phyloP scores from a whole-genome alignment of 2,797 vertebrate species.

The Leuciscus waleckii region DNA sequence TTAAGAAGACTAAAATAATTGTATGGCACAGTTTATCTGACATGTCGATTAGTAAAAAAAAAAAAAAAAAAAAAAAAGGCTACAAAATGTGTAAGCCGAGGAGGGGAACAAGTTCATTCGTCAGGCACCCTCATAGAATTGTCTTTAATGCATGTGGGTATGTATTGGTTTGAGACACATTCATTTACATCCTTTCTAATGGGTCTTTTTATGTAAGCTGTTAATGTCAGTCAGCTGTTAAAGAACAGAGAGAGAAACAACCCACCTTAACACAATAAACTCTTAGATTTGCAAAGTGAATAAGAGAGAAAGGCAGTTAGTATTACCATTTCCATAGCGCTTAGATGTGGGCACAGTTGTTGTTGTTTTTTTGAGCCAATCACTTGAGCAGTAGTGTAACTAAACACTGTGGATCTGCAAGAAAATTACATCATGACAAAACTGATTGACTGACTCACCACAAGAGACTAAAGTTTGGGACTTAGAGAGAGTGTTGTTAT shows the following conservation, averaged over 20 bases:
- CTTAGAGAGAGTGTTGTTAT: background rate
- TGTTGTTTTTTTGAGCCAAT: background rate
- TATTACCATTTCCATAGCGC: background rate
- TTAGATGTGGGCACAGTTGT: background rate
- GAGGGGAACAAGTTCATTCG: slow-evolving; percentile 47
- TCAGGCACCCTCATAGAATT: slow-evolving; percentile 27
- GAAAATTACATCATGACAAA: background rate
- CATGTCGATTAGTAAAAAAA: too few species aligned
- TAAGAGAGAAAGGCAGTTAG: background rate
- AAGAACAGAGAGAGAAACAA: background rate
- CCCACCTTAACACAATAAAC: background rate
- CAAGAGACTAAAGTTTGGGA: background rate
- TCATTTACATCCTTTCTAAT: slow-evolving; percentile 18
- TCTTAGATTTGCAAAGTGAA: background rate
- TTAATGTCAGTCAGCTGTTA: slow-evolving; percentile 20
- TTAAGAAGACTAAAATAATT: background rate
- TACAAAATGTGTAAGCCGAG: too few species aligned
- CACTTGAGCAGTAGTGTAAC: background rate
- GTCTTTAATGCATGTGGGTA: slow-evolving; percentile 13
- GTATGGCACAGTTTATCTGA: background rate
- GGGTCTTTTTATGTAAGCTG: background rate
- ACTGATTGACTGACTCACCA: background rate
- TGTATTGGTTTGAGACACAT: slow-evolving; percentile 25
- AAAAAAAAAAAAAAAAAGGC: too few species aligned
- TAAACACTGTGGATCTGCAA: background rate